Base-by-base conservation (phyloP, 2,888 invertebrate genomes). In the Zhuqinia jingwanae region DNA sequence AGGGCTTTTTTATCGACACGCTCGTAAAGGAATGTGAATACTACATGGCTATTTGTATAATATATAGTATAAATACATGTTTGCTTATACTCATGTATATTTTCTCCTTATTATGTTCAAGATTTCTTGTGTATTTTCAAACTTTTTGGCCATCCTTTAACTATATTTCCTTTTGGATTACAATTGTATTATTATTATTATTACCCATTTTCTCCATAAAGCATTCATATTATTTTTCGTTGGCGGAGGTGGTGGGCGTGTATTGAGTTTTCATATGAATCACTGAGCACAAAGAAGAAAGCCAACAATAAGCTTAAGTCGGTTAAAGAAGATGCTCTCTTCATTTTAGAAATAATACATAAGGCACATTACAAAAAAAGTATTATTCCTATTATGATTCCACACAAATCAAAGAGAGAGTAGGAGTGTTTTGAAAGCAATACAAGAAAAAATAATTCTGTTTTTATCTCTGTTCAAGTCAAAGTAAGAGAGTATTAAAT, bases 351-450 rank as follows among this genome's bases (percentile, higher is more conserved):
- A 60, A 20, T 22, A n/a, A 63, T 58, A 36, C 15, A 36, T n/a
- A 36, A 36, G 8, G 36, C 3, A 3, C 5, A 36, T 8, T 6
- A 36, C 36, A 36, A 36, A 36, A 50, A 80, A 50, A 58, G 45
- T 73, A 60, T 36, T 73, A 60, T n/a, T n/a, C n/a, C n/a, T n/a
- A n/a, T 58, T 17, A 73, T 25, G 53, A 76, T 81, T 45, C 15
- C 25, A 45, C 81, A 81, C 73, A 73, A 81, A 73, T 81, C 81
- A 81, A 81, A 81, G 58, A 15, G 53, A 76, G 11, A 47, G 80
- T 50, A 68, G 80, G 70, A 80, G 70, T 80, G 80, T 80, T 68
- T 76, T 76, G 30, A 42, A 65, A 36, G 65, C 50, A 70, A 68
- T 68, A 56, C 53, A 68, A 36, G 36, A 36, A 36, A n/a, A 36